Evolutionary conservation across 2,797 vertebrate species (phyloP).

Genomic region (Phyllotis vaccarum): DNA sequence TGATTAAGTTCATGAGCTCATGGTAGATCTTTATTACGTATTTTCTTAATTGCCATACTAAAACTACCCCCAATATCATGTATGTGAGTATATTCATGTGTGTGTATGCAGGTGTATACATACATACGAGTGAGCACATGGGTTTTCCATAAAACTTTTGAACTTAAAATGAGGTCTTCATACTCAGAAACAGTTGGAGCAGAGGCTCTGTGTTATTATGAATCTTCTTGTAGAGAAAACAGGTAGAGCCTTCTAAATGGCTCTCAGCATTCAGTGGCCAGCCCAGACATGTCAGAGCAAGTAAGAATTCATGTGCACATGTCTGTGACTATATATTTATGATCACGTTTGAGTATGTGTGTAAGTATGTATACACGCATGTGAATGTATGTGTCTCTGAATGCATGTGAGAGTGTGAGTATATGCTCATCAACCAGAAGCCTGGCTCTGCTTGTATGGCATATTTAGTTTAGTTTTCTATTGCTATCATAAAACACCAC

Average conservation of each 20-base stretch:
- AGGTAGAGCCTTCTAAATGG: neutral
- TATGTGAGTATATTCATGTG: neutral
- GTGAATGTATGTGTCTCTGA: neutral
- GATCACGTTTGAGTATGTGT: neutral
- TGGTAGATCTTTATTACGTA: neutral
- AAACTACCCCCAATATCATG: neutral
- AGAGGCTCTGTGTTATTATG: neutral
- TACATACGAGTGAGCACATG: neutral
- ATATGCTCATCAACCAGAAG: fast-evolving
- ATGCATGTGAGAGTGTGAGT: neutral
- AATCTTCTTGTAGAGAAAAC: neutral
- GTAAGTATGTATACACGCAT: neutral
- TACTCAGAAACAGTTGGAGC: neutral
- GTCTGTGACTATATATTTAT: neutral
- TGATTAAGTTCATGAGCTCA: neutral
- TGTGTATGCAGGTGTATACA: neutral
- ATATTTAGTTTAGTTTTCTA: neutral
- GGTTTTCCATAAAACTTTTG: neutral
- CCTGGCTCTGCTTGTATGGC: neutral
- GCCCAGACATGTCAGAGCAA: neutral
- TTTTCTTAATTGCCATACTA: neutral
- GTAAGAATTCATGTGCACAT: too few relatives aligned
- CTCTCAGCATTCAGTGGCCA: neutral
- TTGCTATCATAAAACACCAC: neutral
- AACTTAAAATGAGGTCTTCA: neutral